Conservation (phyloP, 1,140 invertebrate species). For the Bombus confusus region DNA sequence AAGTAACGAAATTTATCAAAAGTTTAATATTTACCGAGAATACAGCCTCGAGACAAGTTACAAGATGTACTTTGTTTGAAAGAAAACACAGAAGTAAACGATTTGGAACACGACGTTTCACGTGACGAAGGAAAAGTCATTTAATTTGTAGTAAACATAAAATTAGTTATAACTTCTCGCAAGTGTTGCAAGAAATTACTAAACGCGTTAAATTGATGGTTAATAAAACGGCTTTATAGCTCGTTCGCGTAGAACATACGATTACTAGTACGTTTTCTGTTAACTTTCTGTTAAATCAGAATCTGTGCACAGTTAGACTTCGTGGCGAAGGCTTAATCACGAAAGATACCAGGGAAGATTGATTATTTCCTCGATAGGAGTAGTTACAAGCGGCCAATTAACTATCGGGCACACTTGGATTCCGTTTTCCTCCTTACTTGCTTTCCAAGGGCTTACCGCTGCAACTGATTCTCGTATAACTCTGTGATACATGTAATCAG, state of each 20-base stretch:
- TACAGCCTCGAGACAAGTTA: neutral
- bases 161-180: neutral
- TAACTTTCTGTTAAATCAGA: slow-evolving; percentile 7
- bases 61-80: neutral
- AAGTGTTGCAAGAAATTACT: neutral
- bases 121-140: neutral
- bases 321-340: slow-evolving; percentile 47
- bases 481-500: slow-evolving; percentile 17
- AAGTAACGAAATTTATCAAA: neutral
- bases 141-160: neutral
- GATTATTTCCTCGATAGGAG: slow-evolving; percentile 57
- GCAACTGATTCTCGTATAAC: neutral
- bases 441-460: too few relatives aligned
- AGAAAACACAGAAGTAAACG: neutral
- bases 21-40: neutral
- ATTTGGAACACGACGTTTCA: neutral
- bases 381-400: slow-evolving; percentile 48
- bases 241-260: neutral
- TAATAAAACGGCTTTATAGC: neutral
- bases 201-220: neutral
- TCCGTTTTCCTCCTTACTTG: neutral
- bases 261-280: neutral
- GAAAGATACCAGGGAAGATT: slow-evolving; percentile 41
- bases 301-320: slow-evolving; percentile 2
- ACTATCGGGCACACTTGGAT: slow-evolving; percentile 12